phyloP scores from a whole-genome alignment of 1,140 invertebrate species.

The Gonatopus flavifemur region DNA sequence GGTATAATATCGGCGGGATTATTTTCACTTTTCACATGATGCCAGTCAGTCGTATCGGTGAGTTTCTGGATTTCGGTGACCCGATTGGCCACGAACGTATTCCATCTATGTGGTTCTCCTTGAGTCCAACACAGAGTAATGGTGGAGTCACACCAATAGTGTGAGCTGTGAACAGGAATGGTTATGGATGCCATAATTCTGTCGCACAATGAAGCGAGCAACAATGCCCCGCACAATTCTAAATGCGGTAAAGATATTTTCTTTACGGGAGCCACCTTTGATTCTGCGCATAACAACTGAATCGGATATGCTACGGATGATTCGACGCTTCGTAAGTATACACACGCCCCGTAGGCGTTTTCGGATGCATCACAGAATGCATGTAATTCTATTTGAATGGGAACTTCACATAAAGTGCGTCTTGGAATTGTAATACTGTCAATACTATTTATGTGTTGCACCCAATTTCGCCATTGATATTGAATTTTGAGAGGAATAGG shows the following conservation, averaged over 20 bases:
- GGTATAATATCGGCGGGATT: not conserved
- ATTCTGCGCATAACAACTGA: constrained; percentile 1
- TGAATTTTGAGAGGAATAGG: not conserved
- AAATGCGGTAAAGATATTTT: not conserved
- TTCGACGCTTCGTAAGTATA: not conserved
- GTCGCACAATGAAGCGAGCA: not conserved
- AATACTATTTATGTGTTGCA: not conserved
- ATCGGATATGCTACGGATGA: not conserved
- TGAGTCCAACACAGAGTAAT: constrained; percentile 39
- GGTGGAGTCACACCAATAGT: constrained; percentile 35
- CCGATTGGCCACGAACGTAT: constrained; percentile 20
- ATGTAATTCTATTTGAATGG: not conserved
- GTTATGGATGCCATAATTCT: not conserved
- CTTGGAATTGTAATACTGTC: not conserved
- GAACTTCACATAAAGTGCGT: not conserved
- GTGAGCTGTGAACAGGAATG: not conserved
- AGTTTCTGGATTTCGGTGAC: constrained; percentile 35
- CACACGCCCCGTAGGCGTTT: not conserved
- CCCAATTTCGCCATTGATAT: not conserved
- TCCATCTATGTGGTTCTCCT: constrained; percentile 22
- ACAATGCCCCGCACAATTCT: constrained; percentile 1
- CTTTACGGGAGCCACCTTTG: constrained; percentile 8
- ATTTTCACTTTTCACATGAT: constrained; percentile 14
- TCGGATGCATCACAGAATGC: not conserved
- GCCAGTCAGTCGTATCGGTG: constrained; percentile 19